These are phyloP conservation scores for Neodiprion pinetum DNA, from an alignment of 1,140 invertebrate species.

Conservation along the genomic window DNA sequence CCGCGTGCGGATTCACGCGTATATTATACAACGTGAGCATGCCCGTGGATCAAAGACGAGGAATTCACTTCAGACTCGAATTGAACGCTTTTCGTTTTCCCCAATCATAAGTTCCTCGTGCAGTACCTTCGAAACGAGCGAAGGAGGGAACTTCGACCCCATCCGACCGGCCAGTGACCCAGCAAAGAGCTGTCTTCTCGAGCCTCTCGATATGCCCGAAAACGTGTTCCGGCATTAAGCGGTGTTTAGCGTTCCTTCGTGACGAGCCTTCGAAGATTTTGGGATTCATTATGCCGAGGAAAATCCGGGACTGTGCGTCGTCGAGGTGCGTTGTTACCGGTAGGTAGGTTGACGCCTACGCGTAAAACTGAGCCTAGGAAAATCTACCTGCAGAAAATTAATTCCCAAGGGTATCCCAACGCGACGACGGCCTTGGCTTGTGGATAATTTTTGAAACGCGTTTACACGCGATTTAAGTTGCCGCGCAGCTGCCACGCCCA, in stretches of 20 bases:
- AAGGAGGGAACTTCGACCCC: neutral
- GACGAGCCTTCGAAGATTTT: neutral
- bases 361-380: too few relatives aligned
- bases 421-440: too few relatives aligned
- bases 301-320: neutral
- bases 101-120: too few relatives aligned
- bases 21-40: too few relatives aligned
- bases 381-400: constrained; percentile 29
- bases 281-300: neutral
- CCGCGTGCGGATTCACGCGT: neutral
- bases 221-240: neutral
- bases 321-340: neutral
- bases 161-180: neutral
- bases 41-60: neutral
- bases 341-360: too few relatives aligned
- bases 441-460: too few relatives aligned
- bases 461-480: too few relatives aligned
- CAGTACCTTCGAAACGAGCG: too few relatives aligned
- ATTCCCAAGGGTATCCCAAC: constrained; percentile 28
- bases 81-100: too few relatives aligned
- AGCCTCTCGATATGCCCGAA: neutral
- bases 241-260: neutral
- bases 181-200: neutral
- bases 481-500: constrained; percentile 2
- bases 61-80: neutral